Base-by-base conservation (phyloP, 1,140 invertebrate genomes). In the Marisa cornuarietis region DNA sequence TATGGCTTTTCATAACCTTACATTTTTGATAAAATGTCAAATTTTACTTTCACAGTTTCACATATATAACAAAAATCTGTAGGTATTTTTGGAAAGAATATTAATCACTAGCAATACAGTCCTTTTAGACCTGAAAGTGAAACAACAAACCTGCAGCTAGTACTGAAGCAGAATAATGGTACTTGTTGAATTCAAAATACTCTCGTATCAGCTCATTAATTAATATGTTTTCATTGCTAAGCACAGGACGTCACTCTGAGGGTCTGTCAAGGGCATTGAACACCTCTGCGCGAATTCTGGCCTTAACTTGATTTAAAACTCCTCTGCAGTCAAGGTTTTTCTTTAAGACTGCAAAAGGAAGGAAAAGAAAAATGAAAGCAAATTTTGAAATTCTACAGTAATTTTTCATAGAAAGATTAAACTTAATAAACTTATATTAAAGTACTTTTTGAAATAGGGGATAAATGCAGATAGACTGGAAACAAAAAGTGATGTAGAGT, bases 171-270 rank as follows among this genome's bases (percentile, higher is more conserved):
- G 90, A 83, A 82, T 91, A 90, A 82, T 88, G 89, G 81, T 91
- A 91, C 76, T 88, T 87, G 83, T 91, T 91, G 80, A 87, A 91
- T 71, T 91, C 87, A 26, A 91, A 78, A 82, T 91, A 91, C 83
- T 91, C 91, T 83, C 89, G 69, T 68, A 91, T 91, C 14, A 91
- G 82, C 83, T 91, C 90, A 84, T 90, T 91, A 58, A 91, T 91
- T 11, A 91, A 85, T 78, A 91, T 81, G 84, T 91, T 91, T 78
- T 91, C 90, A 85, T 90, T 91, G 75, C 84, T 88, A 7, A 91
- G 71, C 42, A 83, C 82, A 26, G 91, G 90, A 79, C 86, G 86
- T 24, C 74, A 66, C 62, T 90, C 88, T 74, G 84, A 74, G 49
- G 88, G 84, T 24, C 90, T 87, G 81, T 90, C 87, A 16, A 91